Percentiles rank a stretch among this genome's conserved stretches.
These are phyloP conservation scores for Anthopleura sola DNA, from an alignment of 64 coral and sea anemone genomes.

Conservation along the genomic window DNA sequence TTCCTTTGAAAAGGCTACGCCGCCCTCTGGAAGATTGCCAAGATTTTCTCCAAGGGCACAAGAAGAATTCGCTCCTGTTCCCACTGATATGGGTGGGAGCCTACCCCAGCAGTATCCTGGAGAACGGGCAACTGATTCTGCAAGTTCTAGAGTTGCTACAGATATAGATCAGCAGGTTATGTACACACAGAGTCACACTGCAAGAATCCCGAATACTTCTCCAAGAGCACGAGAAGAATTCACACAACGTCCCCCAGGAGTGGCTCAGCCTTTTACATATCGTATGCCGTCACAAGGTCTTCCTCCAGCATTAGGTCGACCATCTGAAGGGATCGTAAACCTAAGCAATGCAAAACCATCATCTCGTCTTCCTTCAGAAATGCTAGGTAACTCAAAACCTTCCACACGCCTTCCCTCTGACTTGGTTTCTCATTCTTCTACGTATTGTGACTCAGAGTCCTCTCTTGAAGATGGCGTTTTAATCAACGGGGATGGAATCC, in stretches of 20 bases:
- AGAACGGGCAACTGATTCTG: not conserved
- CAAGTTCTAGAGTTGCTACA: not conserved
- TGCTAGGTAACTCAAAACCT: not conserved
- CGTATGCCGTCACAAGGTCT: not conserved
- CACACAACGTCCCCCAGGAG: not conserved
- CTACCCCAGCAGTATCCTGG: not conserved
- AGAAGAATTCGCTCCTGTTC: not conserved
- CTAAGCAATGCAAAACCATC: not conserved
- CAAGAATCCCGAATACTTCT: not conserved
- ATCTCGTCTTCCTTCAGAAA: not conserved
- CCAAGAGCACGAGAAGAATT: not conserved
- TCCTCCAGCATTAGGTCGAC: not conserved
- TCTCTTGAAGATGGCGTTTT: not conserved
- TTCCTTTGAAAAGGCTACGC: not conserved
- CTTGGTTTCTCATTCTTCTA: not conserved
- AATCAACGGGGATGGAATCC: constrained; percentile 36
- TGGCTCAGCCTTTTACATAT: not conserved
- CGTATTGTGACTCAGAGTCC: not conserved
- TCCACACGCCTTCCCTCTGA: not conserved
- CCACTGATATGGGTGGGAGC: not conserved
- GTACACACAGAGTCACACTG: not conserved
- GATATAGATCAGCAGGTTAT: not conserved
- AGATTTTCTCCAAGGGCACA: not conserved
- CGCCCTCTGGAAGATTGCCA: not conserved
- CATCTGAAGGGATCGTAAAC: not conserved